phyloP scores from a whole-genome alignment of 2,888 invertebrate genomes.

The Punctoribates punctum region DNA sequence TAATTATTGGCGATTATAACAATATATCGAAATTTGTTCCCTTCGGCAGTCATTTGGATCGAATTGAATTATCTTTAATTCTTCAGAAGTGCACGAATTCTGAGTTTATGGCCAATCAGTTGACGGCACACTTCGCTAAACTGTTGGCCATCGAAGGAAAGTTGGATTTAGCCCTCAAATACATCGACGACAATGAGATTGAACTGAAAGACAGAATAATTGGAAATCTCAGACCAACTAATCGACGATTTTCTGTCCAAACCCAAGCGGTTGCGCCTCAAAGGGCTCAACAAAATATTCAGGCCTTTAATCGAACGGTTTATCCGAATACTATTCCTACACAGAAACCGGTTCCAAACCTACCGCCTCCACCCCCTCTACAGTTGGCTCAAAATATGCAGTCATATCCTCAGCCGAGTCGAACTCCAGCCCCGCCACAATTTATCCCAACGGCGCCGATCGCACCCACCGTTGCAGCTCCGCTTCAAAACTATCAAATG shows the following conservation, averaged over 20 bases:
- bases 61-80: slow-evolving; percentile 29
- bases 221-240: slow-evolving; percentile 8
- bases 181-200: slow-evolving; percentile 17
- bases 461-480: background rate
- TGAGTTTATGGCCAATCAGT: slow-evolving; percentile 11
- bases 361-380: background rate
- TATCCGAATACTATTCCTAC: background rate
- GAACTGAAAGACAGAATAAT: slow-evolving; percentile 26
- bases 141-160: slow-evolving; percentile 20
- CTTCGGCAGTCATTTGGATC: slow-evolving; percentile 27
- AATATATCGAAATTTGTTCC: slow-evolving; percentile 27
- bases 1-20: slow-evolving; percentile 17
- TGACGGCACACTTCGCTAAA: slow-evolving; percentile 30
- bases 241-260: background rate
- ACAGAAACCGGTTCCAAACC: background rate
- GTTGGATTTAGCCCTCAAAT: slow-evolving; percentile 22
- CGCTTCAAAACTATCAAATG: background rate
- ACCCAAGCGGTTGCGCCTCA: background rate
- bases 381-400: background rate
- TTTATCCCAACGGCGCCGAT: background rate
- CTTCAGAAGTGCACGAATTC: slow-evolving; percentile 26
- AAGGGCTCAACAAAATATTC: background rate
- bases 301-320: background rate
- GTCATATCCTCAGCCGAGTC: background rate
- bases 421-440: background rate